Evolutionary conservation across 2,113 vertebrate genomes (phyloP).

Genomic region (Erythrocercus mccallii): DNA sequence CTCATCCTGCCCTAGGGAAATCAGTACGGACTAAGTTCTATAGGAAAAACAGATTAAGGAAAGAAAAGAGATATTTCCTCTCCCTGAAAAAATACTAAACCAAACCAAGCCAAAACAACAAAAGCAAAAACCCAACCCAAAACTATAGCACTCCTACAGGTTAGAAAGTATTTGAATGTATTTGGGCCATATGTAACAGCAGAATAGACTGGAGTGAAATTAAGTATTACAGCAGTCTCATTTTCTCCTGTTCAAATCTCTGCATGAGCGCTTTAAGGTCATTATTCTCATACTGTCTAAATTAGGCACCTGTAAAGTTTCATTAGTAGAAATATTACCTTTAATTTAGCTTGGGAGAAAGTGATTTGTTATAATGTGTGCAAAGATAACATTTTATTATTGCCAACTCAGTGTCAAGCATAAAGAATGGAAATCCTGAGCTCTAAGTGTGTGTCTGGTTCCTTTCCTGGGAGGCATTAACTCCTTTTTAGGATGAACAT

Average conservation of each 20-base stretch:
- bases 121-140: not conserved
- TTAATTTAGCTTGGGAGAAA: constrained; percentile 21
- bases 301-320: not conserved
- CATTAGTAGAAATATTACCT: constrained; percentile 12
- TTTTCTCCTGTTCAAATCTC: constrained; percentile 9
- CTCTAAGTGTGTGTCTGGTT: not conserved
- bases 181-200: not conserved
- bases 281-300: constrained; percentile 2
- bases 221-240: not conserved
- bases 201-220: not conserved
- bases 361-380: not conserved
- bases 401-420: not conserved
- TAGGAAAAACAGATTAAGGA: not conserved
- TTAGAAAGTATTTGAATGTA: not conserved
- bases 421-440: not conserved
- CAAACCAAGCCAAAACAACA: not conserved
- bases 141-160: fast-evolving
- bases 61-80: not conserved
- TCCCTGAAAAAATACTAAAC: not conserved
- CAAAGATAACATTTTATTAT: constrained; percentile 14
- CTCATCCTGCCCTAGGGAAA: not conserved
- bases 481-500: not conserved
- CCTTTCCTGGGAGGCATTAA: not conserved
- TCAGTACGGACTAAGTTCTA: not conserved
- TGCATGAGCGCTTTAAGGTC: not conserved